A percentile compares a stretch with the other conserved stretches of the same genome.
phyloP scores from a whole-genome alignment of 92 coral and sea anemone genomes.

The Parazoanthus darwini region DNA sequence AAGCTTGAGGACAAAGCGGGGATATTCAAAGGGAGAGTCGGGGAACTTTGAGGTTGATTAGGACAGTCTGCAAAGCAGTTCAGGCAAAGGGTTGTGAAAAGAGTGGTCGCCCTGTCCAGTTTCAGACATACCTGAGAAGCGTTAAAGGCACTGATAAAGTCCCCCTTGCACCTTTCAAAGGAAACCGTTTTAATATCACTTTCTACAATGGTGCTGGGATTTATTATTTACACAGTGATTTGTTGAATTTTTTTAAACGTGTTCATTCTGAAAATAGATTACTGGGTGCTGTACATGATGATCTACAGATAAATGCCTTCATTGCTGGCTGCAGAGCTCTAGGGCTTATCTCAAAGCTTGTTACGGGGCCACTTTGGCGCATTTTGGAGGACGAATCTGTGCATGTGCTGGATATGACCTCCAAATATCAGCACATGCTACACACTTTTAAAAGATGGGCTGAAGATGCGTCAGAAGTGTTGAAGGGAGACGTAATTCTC shows the following conservation, averaged over 20 bases:
- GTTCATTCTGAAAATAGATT: constrained; percentile 40
- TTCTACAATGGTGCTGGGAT: constrained; percentile 45
- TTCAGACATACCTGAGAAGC: constrained; percentile 8
- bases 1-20: constrained; percentile 17
- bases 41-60: constrained; percentile 39
- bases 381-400: constrained; percentile 22
- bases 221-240: constrained; percentile 16
- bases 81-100: constrained; percentile 34
- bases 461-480: constrained; percentile 39
- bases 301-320: constrained; percentile 34
- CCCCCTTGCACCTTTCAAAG: constrained; percentile 35
- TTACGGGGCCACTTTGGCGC: constrained; percentile 47
- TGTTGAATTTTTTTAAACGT: constrained; percentile 30
- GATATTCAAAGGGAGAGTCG: constrained; percentile 39
- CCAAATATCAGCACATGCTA: constrained; percentile 33
- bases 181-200: constrained; percentile 33
- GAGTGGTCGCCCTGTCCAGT: constrained; percentile 34
- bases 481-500: constrained; percentile 34
- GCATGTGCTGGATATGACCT: constrained; percentile 42
- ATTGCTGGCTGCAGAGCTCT: constrained; percentile 44
- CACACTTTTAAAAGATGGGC: constrained; percentile 40
- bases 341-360: constrained; percentile 31
- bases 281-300: constrained; percentile 40
- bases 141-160: constrained; percentile 2
- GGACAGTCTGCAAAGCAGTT: constrained; percentile 48